Base-by-base conservation (phyloP, 2,888 invertebrate species). In the Conistra vaccinii region DNA sequence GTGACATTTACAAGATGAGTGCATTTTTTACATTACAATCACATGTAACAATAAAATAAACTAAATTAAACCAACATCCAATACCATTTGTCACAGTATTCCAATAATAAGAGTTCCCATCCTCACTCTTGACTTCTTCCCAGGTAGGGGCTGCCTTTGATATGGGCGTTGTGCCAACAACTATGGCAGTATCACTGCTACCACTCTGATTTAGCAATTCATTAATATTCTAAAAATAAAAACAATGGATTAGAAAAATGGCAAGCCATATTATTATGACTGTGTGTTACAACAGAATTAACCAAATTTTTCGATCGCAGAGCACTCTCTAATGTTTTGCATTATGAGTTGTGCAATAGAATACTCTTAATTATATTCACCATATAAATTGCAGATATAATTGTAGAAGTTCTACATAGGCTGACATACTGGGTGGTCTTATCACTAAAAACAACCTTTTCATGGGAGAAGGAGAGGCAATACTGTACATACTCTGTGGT, bases 31-130 rank as follows among this genome's bases (percentile, higher is more conserved):
- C 20, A 32, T 35, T 4, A 62, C 20, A 45, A 67, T 53, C 10
- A 29, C 1, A 29, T 26, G 12, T 42, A 20, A n/a, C 9, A 32
- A 42, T 35, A 26, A 32, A 61, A 53, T 53, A 14, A 53, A 48
- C 2, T 48, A 23, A 60, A 35, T 70, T 39, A 17, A 75, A 60
- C 35, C 10, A 60, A 32, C 23, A 53, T 67, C 10, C 73, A 87
- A 81, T 93, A 98, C 98, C 98, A 95, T 98, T 98, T 53, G 98
- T 98, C 84, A 97, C 97, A 2, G 97, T 97, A 92, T 99, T 98
- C 98, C 98, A 99, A 90, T 98, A 99, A 92, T 99, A 99, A 1
- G 97, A 97, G 86, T 97, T 97, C 0, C 98, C 98, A 89, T 98
- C 98, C 66, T 98, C 97, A 79, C 97, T 97, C 85, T 97, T 97